These are phyloP conservation scores for Anguilla japonica DNA, from an alignment of 2,113 vertebrate genomes.

Conservation along the genomic window DNA sequence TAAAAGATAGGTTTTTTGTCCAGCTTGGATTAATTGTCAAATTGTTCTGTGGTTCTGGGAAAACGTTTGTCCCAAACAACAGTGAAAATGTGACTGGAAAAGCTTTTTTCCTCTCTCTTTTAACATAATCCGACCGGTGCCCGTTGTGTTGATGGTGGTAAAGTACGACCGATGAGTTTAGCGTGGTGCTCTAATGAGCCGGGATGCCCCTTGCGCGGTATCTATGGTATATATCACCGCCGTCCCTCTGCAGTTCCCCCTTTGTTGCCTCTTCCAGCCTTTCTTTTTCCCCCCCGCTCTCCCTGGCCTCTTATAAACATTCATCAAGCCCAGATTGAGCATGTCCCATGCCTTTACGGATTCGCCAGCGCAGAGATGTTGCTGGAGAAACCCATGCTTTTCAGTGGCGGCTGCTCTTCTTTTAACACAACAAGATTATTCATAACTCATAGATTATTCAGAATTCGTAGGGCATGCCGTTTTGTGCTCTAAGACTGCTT, in stretches of 20 bases:
- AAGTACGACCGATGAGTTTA: not conserved
- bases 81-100: constrained; percentile 40
- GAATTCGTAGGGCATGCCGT: not conserved
- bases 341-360: constrained; percentile 59
- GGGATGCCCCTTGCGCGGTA: constrained; percentile 18
- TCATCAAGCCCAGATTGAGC: constrained; percentile 52
- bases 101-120: not conserved
- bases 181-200: constrained; percentile 5
- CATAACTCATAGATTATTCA: constrained; percentile 16
- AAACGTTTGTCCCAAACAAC: not conserved
- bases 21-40: not conserved
- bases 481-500: constrained; percentile 51
- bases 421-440: constrained; percentile 54
- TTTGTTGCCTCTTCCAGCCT: constrained; percentile 50
- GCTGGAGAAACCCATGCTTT: constrained; percentile 36
- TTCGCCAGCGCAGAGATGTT: constrained; percentile 57
- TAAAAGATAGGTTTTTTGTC: not conserved
- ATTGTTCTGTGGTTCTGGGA: not conserved
- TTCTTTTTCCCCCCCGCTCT: constrained; percentile 50
- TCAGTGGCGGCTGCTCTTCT: constrained; percentile 53
- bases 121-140: not conserved
- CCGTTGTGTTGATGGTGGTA: not conserved
- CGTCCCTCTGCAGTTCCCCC: constrained; percentile 57
- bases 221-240: constrained; percentile 58
- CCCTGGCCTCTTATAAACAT: constrained; percentile 66